Evolutionary conservation across 2,797 vertebrate genomes (phyloP).

Genomic region (Chaenodraco wilsoni): DNA sequence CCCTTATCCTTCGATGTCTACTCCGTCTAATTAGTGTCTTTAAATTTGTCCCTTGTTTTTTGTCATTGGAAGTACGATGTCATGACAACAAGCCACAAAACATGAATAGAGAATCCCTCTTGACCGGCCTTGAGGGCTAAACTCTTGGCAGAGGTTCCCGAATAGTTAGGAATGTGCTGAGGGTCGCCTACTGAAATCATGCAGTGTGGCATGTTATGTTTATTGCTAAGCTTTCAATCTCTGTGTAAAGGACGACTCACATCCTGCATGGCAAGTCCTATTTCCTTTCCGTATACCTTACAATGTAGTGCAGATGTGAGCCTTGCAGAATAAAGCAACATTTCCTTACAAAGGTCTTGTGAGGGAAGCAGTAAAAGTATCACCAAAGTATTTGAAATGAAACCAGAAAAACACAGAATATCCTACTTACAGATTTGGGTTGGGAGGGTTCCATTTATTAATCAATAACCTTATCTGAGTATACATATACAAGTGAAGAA

Average conservation of each 20-base stretch:
- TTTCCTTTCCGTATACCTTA: background rate
- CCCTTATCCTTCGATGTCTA: constrained; percentile 48
- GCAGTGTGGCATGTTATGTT: background rate
- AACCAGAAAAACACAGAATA: background rate
- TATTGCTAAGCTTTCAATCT: background rate
- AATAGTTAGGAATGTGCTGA: constrained; percentile 21
- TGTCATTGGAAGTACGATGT: constrained; percentile 50
- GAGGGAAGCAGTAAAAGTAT: background rate
- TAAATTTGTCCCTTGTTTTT: constrained; percentile 71
- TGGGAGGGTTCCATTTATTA: too few relatives aligned
- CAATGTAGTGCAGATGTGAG: too few relatives aligned
- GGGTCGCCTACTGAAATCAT: constrained; percentile 16
- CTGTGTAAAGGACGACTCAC: constrained; percentile 15
- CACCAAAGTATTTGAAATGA: background rate
- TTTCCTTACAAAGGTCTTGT: constrained; percentile 12
- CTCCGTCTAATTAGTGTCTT: constrained; percentile 78
- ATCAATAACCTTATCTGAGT: too few relatives aligned
- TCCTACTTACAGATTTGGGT: background rate
- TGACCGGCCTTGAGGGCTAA: constrained; percentile 47
- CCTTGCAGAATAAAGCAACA: background rate
- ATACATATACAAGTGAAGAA: too few relatives aligned
- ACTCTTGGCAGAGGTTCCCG: constrained; percentile 58
- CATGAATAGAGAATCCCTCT: constrained; percentile 62
- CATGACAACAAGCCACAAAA: constrained; percentile 63
- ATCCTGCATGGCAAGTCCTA: background rate